Evolutionary conservation across 2,888 invertebrate genomes (phyloP), one percentile per base, ranked within the genome.

Genomic region (Dione juno): DNA sequence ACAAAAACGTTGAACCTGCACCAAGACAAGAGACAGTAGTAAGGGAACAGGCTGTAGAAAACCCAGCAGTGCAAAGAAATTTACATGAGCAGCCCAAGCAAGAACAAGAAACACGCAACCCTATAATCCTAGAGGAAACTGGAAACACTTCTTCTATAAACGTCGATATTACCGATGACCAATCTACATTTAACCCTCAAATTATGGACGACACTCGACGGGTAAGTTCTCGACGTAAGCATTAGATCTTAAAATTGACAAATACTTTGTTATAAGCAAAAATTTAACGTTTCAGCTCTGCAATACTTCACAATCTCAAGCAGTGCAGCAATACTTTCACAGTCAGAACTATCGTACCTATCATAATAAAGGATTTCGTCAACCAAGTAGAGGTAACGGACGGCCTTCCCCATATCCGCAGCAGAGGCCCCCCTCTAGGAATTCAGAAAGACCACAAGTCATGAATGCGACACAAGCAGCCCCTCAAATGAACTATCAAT

Each of bases 251-350:
- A 37, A 37, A 16, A 16, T 16, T 37, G 9, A 16, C 48, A 48
- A 48, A 16, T 10, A n/a, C 3, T 48, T 16, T 48, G n/a, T n/a
- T 48, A 16, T 37, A 37, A 37, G n/a, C n/a, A 21, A 59, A 13
- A 37, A 10, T 43, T 61, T 45, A n/a, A 10, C n/a, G 21, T 61
- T 61, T 45, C 41, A 61, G 61, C 28, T 28, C 28, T 28, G 43
- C 21, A 19, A 0, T 13, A 59, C 41, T 14, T 41, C 59, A 10
- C 61, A 28, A 28, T 0, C 28, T 45, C 61, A 61, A 61, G 11
- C n/a, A 5, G 1, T 28, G 43, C 43, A 43, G 10, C n/a, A 61
- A 8, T 59, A 14, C 16, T 19, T 16, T 37, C 57, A 57, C 10
- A 37, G 37, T 40, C 57, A 37, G 16, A 40, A 40, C 11, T 57